phyloP scores from a whole-genome alignment of 1,140 invertebrate species.

The Drosophila sechellia region DNA sequence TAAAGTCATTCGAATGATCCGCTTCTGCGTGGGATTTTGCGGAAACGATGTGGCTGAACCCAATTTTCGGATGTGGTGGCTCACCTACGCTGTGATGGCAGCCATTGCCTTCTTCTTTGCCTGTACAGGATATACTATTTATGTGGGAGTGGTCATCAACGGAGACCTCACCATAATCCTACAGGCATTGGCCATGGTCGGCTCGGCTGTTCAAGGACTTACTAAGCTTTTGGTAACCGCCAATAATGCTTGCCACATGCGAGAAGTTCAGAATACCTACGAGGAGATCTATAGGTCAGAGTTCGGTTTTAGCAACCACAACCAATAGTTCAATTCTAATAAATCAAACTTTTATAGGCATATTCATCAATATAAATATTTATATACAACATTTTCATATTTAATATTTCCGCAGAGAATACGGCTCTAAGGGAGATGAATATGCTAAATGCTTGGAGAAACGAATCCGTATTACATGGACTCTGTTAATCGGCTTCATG shows the following conservation, averaged over 20 bases:
- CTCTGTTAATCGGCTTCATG: constrained; percentile 33
- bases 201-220: constrained; percentile 44
- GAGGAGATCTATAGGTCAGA: constrained; percentile 43
- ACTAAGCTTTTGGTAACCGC: constrained; percentile 33
- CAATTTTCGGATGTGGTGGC: constrained; percentile 48
- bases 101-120: constrained; percentile 36
- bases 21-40: constrained; percentile 52
- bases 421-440: constrained; percentile 38
- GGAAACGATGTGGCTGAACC: constrained; percentile 58
- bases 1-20: constrained; percentile 39
- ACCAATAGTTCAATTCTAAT: no score
- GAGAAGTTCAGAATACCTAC: constrained; percentile 37
- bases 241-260: constrained; percentile 1
- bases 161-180: constrained; percentile 57
- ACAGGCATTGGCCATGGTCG: constrained; percentile 43
- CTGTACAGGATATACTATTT: constrained; percentile 60
- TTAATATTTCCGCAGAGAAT: constrained; percentile 17
- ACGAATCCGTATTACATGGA: constrained; percentile 47
- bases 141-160: constrained; percentile 44
- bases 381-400: not conserved
- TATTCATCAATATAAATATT: not conserved
- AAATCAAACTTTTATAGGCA: no score
- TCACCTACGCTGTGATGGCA: constrained; percentile 44
- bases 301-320: no score
- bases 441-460: constrained; percentile 43